phyloP scores from a whole-genome alignment of 2,888 invertebrate genomes.

The Cheilosia vernalis region DNA sequence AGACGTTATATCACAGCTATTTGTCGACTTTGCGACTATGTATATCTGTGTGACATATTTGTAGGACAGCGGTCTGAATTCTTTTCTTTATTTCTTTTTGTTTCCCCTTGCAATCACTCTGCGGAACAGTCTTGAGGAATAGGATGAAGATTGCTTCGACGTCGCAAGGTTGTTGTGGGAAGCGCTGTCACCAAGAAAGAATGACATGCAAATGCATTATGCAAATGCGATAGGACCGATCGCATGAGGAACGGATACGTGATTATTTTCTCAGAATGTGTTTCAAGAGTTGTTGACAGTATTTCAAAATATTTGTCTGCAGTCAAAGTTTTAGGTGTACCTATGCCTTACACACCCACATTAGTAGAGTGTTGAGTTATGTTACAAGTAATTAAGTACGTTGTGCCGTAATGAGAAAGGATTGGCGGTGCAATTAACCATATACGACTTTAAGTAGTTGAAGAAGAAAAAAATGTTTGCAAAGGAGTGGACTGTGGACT shows the following conservation, averaged over 20 bases:
- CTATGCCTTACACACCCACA: not conserved
- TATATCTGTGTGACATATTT: slow-evolving; percentile 38
- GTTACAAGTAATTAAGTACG: too few relatives aligned
- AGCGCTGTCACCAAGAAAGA: slow-evolving; percentile 44
- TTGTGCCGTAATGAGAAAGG: too few relatives aligned
- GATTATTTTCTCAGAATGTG: slow-evolving; percentile 24
- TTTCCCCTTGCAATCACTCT: slow-evolving; percentile 28
- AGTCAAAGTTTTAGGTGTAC: not conserved
- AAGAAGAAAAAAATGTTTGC: too few relatives aligned
- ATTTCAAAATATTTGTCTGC: slow-evolving; percentile 6
- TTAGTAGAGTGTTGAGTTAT: not conserved
- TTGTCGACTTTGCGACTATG: slow-evolving; percentile 22
- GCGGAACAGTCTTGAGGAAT: slow-evolving; percentile 52
- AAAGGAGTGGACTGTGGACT: too few relatives aligned
- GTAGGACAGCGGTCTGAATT: slow-evolving; percentile 53
- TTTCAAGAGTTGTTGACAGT: slow-evolving; percentile 39
- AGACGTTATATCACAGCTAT: slow-evolving; percentile 58
- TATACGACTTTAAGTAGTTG: too few relatives aligned
- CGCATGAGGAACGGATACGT: slow-evolving; percentile 26
- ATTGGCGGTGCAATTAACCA: too few relatives aligned
- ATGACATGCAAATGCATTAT: slow-evolving; percentile 61
- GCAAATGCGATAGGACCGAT: slow-evolving; percentile 56
- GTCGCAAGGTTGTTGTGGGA: slow-evolving; percentile 49
- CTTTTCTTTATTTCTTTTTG: slow-evolving; percentile 26
- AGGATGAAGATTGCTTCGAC: slow-evolving; percentile 52